phyloP scores from a whole-genome alignment of 2,113 vertebrate genomes.

The Oncorhynchus keta region DNA sequence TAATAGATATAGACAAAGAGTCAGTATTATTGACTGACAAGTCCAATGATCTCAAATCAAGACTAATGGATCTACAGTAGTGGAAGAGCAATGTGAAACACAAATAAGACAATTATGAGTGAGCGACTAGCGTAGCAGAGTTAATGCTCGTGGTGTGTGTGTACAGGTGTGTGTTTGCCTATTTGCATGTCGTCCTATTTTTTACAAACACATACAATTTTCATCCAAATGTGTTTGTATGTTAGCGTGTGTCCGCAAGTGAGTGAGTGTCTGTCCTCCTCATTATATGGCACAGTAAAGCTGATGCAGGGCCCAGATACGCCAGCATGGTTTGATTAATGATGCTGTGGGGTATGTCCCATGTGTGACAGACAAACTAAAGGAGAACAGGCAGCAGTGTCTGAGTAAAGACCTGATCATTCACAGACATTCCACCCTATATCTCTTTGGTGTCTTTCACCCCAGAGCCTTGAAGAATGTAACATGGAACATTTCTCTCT shows the following conservation, averaged over 20 bases:
- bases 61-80: conserved; percentile 36
- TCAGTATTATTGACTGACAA: conserved; percentile 52
- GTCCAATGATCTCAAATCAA: conserved; percentile 49
- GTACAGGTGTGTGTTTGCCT: too few species aligned
- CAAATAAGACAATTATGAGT: neutral
- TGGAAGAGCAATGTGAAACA: conserved; percentile 7
- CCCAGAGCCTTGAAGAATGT: too few species aligned
- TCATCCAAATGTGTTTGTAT: neutral
- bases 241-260: neutral
- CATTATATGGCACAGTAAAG: neutral
- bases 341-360: conserved; percentile 31
- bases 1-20: conserved; percentile 51
- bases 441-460: neutral
- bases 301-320: conserved; percentile 51
- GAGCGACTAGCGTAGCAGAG: neutral
- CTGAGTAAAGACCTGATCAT: neutral
- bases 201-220: too few species aligned
- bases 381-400: conserved; percentile 10
- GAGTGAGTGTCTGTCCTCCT: conserved; percentile 5
- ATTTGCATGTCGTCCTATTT: too few species aligned
- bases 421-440: neutral
- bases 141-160: too few species aligned
- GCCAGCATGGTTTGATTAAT: conserved; percentile 48
- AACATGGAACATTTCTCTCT: too few species aligned
- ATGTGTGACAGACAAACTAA: conserved; percentile 21